phyloP scores from a whole-genome alignment of 2,113 vertebrate species.

The Riparia riparia region DNA sequence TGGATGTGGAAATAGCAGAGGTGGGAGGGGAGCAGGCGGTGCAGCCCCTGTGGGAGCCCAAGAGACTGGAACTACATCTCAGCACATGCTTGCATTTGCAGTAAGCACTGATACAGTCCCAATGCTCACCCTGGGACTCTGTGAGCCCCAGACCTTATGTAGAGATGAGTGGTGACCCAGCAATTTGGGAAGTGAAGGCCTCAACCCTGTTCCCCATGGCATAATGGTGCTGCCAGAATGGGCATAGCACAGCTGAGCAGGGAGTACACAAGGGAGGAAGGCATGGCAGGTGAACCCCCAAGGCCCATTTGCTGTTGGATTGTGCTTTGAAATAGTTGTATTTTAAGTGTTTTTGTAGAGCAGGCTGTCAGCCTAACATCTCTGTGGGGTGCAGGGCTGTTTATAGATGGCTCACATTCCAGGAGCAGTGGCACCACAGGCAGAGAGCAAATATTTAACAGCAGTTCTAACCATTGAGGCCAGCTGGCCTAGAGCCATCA shows the following conservation, averaged over 20 bases:
- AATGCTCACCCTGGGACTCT: neutral
- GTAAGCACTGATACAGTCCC: neutral
- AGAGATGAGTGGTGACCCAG: neutral
- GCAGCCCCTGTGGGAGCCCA: neutral
- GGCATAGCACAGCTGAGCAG: neutral
- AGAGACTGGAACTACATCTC: neutral
- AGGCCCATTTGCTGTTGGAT: neutral
- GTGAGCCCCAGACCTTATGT: rapidly evolving
- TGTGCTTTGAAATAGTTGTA: neutral
- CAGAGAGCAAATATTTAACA: constrained; percentile 53
- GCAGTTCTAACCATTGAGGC: neutral
- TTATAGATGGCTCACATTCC: neutral
- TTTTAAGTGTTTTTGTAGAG: constrained; percentile 30
- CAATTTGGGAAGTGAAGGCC: rapidly evolving
- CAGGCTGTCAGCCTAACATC: constrained; percentile 4
- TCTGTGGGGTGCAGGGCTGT: neutral
- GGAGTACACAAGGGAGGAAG: neutral
- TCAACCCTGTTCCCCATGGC: neutral
- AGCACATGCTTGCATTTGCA: neutral
- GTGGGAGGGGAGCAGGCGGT: neutral
- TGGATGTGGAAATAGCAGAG: neutral
- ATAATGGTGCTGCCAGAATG: neutral
- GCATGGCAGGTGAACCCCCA: neutral
- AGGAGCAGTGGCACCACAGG: neutral
- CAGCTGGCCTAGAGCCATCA: constrained; percentile 25